Conservation (phyloP, 2,113 vertebrate genomes). For the Mirza zaza region DNA sequence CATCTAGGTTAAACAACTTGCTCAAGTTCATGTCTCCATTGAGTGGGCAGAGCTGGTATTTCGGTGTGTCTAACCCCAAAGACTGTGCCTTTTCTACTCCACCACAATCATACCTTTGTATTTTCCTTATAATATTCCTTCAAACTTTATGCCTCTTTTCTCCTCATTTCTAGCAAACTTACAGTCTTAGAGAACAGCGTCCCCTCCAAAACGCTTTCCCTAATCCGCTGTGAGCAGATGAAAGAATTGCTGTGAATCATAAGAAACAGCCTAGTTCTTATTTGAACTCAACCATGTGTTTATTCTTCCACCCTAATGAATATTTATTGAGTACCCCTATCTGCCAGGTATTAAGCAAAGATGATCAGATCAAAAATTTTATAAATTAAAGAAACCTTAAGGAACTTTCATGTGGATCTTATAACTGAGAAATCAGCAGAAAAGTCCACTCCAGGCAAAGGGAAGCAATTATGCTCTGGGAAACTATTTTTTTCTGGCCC, state of each 20-base stretch:
- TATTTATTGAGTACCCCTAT: background rate
- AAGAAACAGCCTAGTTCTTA: background rate
- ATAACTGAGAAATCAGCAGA: conserved; percentile 7
- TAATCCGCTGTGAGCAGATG: background rate
- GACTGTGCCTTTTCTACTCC: background rate
- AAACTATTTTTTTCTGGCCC: background rate
- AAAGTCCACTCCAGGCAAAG: conserved; percentile 36
- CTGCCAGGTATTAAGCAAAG: background rate
- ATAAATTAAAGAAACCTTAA: background rate
- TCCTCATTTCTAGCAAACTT: background rate
- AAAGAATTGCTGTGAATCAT: background rate
- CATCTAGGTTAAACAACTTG: background rate
- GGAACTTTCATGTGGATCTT: background rate
- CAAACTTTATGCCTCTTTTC: background rate
- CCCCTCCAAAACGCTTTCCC: background rate
- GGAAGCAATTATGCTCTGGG: conserved; percentile 14
- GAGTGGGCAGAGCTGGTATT: background rate
- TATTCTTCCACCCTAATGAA: background rate
- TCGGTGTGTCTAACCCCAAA: background rate
- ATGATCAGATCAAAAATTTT: background rate
- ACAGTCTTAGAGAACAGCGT: background rate
- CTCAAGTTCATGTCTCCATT: background rate
- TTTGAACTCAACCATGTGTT: background rate
- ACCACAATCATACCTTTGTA: background rate
- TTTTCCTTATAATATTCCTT: background rate